Evolutionary conservation across 2,113 vertebrate genomes (phyloP).

Genomic region (Heterotis niloticus): DNA sequence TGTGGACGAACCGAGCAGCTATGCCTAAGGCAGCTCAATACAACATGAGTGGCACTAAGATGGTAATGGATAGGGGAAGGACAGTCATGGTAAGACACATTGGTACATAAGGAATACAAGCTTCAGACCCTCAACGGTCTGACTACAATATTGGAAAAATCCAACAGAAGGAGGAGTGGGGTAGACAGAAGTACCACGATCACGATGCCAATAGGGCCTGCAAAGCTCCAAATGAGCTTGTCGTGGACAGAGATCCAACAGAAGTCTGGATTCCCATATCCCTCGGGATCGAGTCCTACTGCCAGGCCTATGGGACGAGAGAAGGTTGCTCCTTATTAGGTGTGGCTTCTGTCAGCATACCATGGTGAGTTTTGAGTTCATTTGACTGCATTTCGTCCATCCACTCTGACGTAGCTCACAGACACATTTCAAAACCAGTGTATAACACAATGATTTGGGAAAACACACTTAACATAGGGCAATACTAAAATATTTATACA

Average conservation of each 20-base stretch:
- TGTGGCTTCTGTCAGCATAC: not conserved
- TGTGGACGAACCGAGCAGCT: not conserved
- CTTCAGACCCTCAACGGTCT: no score
- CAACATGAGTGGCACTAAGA: not conserved
- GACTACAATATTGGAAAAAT: not conserved
- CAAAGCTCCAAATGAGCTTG: slow-evolving; percentile 97
- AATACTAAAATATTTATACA: no score
- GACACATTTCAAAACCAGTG: no score
- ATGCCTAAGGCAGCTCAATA: not conserved
- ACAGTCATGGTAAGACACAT: no score
- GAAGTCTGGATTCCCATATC: slow-evolving; percentile 95
- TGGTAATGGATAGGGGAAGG: slow-evolving; percentile 24
- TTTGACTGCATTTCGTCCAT: no score
- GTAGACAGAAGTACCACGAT: slow-evolving; percentile 73
- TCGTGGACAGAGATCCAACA: slow-evolving; percentile 98
- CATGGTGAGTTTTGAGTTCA: not conserved
- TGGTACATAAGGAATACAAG: not conserved
- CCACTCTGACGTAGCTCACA: no score
- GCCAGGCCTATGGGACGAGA: slow-evolving; percentile 72
- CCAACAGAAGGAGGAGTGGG: not conserved
- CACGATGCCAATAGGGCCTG: slow-evolving; percentile 88
- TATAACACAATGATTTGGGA: no score
- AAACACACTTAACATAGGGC: no score
- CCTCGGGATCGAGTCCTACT: slow-evolving; percentile 90
- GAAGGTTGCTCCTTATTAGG: not conserved